Evolutionary conservation across 2,113 vertebrate genomes (phyloP), one percentile per base, ranked within the genome.

Genomic region (Hydropotes inermis): DNA sequence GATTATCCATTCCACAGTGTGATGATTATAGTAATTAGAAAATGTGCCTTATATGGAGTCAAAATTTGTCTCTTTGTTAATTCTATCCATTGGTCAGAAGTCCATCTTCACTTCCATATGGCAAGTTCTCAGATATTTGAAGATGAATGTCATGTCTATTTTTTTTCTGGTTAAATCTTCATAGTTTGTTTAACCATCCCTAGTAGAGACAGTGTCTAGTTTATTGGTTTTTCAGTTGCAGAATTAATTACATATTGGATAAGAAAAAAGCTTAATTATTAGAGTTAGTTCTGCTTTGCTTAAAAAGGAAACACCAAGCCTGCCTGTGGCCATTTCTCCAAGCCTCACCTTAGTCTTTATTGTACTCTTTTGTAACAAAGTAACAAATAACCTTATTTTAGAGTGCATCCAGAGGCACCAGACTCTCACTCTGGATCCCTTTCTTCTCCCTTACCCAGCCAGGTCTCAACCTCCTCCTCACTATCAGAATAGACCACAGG

Each of bases 21-120:
- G 95, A 97, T 78, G 60, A 55, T 36, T 58, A 61, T 7, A 87
- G 50, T 89, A 54, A 96, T 55, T 89, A 78, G 94, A 91, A 61
- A 94, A 95, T 54, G n/a, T 93, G 86, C n/a, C 21, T 95, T 70
- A 39, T 7, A 7, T 17, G 15, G 61, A 94, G 64, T 57, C 58
- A 21, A 74, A 91, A 64, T 60, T 89, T 58, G 19, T 81, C 67
- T 89, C 91, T 43, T 81, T 91, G 81, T 87, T 91, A 79, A 90
- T 83, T 92, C 85, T 60, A 4, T n/a, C 88, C 61, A 3, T 9
- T 39, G 79, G 89, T 93, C 94, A 96, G 89, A 92, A 93, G 86
- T 43, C 15, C 54, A 15, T 50, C 88, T 95, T 87, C 47, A 76
- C 23, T 74, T 76, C 91, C 64, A 27, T 50, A 85, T 30, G 93